Conservation (phyloP, 2,113 vertebrate species). For the Vulpes vulpes region DNA sequence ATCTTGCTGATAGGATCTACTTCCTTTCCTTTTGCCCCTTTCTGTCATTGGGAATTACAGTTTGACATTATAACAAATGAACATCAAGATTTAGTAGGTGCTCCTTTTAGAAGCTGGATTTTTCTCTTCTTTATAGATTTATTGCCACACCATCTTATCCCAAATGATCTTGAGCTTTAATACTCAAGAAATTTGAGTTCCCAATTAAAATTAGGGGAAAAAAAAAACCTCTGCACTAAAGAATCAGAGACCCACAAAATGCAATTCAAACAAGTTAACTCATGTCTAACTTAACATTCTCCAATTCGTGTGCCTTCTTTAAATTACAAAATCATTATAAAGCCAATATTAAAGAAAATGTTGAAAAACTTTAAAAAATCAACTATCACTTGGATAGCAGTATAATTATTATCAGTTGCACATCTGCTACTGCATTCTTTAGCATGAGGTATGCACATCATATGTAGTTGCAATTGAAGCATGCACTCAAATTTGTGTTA, state of each 20-base stretch:
- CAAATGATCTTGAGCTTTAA: constrained; percentile 24
- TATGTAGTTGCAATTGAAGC: neutral
- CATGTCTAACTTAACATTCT: neutral
- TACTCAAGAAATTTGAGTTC: neutral
- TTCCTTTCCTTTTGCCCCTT: neutral
- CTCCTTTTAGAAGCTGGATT: neutral
- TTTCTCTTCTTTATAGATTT: neutral
- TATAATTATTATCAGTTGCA: neutral
- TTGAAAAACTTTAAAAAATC: neutral
- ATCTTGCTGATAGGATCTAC: constrained; percentile 26
- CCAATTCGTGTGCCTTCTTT: neutral
- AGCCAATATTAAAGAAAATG: neutral
- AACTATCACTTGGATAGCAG: neutral
- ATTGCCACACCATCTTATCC: neutral
- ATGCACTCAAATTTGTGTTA: neutral
- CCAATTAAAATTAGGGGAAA: neutral
- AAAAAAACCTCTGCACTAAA: neutral
- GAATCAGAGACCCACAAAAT: neutral
- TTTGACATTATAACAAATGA: neutral
- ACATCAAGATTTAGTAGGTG: neutral
- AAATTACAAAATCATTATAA: constrained; percentile 31
- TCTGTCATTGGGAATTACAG: neutral
- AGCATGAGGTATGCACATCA: neutral
- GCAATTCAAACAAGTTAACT: neutral
- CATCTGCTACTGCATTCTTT: neutral